Conservation (phyloP, 2,113 vertebrate species). For the Uria aalge region DNA sequence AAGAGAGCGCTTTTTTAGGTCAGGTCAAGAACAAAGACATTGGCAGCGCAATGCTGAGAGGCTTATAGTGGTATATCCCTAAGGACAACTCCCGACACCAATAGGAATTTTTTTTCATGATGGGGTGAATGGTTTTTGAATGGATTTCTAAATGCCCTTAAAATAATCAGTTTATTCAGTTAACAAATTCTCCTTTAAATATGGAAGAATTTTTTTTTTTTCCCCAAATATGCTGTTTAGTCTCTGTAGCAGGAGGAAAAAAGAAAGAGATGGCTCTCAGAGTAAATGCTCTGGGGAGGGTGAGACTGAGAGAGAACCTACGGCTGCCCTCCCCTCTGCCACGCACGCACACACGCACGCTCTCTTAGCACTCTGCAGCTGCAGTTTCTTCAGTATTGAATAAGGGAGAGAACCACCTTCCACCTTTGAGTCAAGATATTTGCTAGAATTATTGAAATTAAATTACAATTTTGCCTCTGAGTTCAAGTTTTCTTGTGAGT, state of each 20-base stretch:
- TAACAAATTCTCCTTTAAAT: conserved; percentile 9
- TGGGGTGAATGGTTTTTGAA: conserved; percentile 8
- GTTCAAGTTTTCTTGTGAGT: not conserved
- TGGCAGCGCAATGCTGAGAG: conserved; percentile 42
- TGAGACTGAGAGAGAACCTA: not conserved
- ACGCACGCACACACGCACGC: not conserved
- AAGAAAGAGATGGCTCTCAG: not conserved
- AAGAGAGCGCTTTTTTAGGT: conserved; percentile 64
- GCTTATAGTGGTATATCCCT: conserved; percentile 38
- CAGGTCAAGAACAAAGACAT: conserved; percentile 66
- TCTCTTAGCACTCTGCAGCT: not conserved
- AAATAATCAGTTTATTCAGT: not conserved
- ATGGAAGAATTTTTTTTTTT: not conserved
- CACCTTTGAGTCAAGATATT: not conserved
- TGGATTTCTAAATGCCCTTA: conserved; percentile 7
- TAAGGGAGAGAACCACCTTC: not conserved
- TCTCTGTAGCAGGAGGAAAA: not conserved
- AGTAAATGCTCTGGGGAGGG: not conserved
- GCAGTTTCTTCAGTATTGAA: not conserved
- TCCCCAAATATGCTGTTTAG: not conserved
- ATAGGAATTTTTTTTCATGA: not conserved
- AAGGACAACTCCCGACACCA: conserved; percentile 23
- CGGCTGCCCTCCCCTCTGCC: not conserved
- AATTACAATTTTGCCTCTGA: not conserved
- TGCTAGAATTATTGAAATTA: not conserved